These are phyloP conservation scores for Euphonia xanthogaster DNA, from an alignment of 2,797 vertebrate species.

Conservation along the genomic window DNA sequence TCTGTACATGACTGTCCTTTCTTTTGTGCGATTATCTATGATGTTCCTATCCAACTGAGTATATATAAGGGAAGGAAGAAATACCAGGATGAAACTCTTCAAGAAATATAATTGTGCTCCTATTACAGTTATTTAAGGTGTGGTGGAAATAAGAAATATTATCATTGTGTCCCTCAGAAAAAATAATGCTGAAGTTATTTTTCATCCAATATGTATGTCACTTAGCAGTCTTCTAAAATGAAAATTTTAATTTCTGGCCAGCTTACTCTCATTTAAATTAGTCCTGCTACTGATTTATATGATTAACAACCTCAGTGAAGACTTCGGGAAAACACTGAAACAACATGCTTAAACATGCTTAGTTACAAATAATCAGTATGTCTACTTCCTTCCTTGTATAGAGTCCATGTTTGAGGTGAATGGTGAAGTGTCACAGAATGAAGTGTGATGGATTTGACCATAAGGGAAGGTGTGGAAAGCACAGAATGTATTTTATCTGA, in stretches of 20 bases:
- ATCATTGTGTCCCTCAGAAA: neutral
- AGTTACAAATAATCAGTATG: neutral
- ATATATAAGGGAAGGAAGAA: neutral
- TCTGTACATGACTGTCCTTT: slow-evolving; percentile 8
- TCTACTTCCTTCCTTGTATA: neutral
- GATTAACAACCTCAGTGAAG: neutral
- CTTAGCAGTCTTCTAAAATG: neutral
- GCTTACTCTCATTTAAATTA: neutral
- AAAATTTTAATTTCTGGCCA: neutral
- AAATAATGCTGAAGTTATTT: neutral
- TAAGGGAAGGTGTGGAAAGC: neutral
- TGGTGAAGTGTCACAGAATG: neutral
- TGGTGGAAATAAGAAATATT: neutral
- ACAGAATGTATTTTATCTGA: neutral
- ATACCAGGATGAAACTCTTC: neutral
- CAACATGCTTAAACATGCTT: neutral
- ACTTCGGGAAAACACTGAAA: neutral
- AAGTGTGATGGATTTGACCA: neutral
- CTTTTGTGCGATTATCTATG: neutral
- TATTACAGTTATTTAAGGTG: neutral
- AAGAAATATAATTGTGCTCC: neutral
- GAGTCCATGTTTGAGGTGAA: neutral
- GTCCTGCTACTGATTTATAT: neutral
- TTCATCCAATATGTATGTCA: neutral
- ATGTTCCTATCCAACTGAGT: neutral